Evolutionary conservation across 2,113 vertebrate genomes (phyloP).

Genomic region (Brachyhypopomus occidentalis): DNA sequence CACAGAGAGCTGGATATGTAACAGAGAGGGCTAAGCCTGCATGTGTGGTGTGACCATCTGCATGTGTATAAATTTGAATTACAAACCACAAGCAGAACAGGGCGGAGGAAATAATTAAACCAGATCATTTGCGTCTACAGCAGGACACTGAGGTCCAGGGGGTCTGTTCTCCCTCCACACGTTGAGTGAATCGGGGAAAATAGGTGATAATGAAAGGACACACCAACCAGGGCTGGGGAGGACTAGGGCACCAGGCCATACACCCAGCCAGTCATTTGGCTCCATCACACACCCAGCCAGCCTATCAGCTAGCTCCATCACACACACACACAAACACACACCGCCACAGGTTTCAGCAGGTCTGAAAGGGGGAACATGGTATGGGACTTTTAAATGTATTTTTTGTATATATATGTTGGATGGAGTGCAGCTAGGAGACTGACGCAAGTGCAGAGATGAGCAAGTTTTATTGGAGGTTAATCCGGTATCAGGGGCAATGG

Average conservation of each 20-base stretch:
- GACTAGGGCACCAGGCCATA: too few relatives aligned
- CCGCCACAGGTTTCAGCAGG: background rate
- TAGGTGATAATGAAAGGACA: conserved; percentile 45
- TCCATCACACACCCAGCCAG: conserved; percentile 28
- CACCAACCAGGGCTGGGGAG: conserved; percentile 3
- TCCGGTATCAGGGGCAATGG: too few relatives aligned
- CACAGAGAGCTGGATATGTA: conserved; percentile 49
- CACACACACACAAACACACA: background rate
- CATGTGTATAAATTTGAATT: conserved; percentile 41
- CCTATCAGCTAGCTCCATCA: conserved; percentile 22
- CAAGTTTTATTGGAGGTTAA: too few relatives aligned
- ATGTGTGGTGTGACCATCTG: conserved; percentile 55
- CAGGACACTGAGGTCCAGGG: conserved; percentile 15
- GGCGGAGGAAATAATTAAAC: conserved; percentile 34
- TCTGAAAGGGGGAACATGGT: background rate
- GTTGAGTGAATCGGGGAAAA: conserved; percentile 30
- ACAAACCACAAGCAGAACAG: conserved; percentile 24
- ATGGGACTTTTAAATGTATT: too few relatives aligned
- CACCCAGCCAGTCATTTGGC: conserved; percentile 13
- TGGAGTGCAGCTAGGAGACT: too few relatives aligned
- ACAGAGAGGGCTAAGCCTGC: conserved; percentile 44
- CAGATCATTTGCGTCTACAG: conserved; percentile 32
- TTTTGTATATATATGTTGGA: too few relatives aligned
- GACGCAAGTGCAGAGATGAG: too few relatives aligned
- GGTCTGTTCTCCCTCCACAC: conserved; percentile 10